Evolutionary conservation across 2,113 vertebrate genomes (phyloP).

Genomic region (Pluvialis apricaria): DNA sequence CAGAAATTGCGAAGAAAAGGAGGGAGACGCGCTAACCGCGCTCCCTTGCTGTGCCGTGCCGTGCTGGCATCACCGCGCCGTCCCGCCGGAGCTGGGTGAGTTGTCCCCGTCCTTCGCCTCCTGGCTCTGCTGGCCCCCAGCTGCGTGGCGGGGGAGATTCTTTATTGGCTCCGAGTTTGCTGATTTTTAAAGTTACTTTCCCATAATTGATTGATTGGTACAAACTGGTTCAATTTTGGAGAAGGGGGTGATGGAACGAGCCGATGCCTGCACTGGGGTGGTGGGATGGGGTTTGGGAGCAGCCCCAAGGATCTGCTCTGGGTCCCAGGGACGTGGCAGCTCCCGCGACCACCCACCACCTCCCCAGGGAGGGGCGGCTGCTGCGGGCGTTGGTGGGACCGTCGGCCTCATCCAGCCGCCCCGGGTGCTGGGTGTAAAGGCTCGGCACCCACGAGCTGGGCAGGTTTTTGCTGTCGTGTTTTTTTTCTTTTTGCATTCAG

Average conservation of each 20-base stretch:
- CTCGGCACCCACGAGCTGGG: fast-evolving
- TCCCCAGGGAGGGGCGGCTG: fast-evolving
- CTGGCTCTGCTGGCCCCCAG: not conserved
- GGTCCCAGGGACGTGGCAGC: not conserved
- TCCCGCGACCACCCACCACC: not conserved
- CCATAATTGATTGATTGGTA: fast-evolving
- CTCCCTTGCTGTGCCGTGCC: not conserved
- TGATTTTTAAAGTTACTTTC: fast-evolving
- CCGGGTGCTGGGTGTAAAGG: fast-evolving
- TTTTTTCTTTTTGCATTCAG: not conserved
- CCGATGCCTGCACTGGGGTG: not conserved
- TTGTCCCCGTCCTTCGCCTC: not conserved
- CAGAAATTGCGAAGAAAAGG: not conserved
- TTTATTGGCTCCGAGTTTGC: not conserved
- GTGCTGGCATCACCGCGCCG: not conserved
- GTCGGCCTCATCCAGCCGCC: fast-evolving
- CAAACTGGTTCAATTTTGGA: fast-evolving
- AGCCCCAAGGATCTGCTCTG: not conserved
- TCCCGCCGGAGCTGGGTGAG: not conserved
- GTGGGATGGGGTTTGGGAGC: not conserved
- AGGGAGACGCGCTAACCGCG: not conserved
- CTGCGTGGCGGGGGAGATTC: fast-evolving
- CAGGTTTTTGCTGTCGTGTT: not conserved
- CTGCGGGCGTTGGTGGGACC: not conserved
- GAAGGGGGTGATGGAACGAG: fast-evolving